Evolutionary conservation across 2,888 invertebrate genomes (phyloP).

Genomic region (Eristalinus sepulchralis): DNA sequence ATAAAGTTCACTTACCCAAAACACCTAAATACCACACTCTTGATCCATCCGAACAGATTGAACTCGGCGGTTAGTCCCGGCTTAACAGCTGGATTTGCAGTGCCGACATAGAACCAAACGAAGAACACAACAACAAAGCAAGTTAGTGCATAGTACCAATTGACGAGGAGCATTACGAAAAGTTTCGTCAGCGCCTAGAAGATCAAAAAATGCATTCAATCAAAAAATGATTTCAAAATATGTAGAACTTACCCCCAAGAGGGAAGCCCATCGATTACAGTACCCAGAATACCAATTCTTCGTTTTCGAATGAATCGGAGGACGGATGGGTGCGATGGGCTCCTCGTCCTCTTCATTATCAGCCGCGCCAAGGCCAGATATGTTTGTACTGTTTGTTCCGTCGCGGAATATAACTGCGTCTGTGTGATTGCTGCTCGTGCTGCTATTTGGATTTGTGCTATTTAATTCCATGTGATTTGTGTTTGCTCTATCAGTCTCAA

Average conservation of each 20-base stretch:
- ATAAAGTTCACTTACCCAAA: conserved; percentile 85
- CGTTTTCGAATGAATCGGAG: conserved; percentile 92
- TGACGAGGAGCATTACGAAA: conserved; percentile 94
- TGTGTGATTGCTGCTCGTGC: conserved; percentile 47
- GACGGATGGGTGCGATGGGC: conserved; percentile 83
- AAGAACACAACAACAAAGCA: conserved; percentile 91
- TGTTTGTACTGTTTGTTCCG: conserved; percentile 75
- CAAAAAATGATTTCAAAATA: background rate
- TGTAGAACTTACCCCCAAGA: conserved; percentile 88
- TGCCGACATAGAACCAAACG: conserved; percentile 96
- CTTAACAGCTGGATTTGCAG: conserved; percentile 96
- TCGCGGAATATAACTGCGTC: conserved; percentile 73
- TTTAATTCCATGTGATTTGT: conserved; percentile 70
- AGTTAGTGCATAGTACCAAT: conserved; percentile 95
- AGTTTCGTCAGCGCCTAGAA: conserved; percentile 92
- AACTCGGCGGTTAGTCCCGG: conserved; percentile 94
- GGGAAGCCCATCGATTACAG: conserved; percentile 96
- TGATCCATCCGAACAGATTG: conserved; percentile 90
- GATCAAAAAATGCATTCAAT: conserved; percentile 57
- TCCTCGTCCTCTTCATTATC: conserved; percentile 79
- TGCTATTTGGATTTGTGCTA: conserved; percentile 64
- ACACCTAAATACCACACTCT: conserved; percentile 86
- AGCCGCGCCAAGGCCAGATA: conserved; percentile 64
- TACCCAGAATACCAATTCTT: conserved; percentile 97
- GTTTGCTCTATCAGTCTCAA: conserved; percentile 72